Base-by-base conservation (phyloP, 2,888 invertebrate species). In the Bellardia bayeri region DNA sequence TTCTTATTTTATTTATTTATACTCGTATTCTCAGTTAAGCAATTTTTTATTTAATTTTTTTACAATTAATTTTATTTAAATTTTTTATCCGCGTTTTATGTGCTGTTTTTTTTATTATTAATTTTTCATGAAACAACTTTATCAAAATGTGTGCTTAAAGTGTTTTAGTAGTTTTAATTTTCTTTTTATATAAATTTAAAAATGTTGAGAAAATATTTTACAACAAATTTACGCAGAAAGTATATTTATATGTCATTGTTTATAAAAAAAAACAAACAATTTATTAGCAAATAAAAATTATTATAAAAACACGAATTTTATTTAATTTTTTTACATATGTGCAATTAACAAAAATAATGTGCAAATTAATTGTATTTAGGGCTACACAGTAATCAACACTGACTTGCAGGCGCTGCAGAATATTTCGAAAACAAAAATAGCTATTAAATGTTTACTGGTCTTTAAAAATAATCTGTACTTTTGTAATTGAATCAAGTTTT, bases 111-210 rank as follows among this genome's bases (percentile, higher is more conserved):
- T 68, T 54, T 1, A 11, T 63, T 61, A 45, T 63, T 49, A 23
- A 1, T 54, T 54, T 49, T 63, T 63, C 37, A 45, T 71, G 69
- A 87, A 87, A 79, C 79, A 87, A 85, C 75, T 82, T 82, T 87
- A 82, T 85, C 74, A 85, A 87, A 87, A 80, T 79, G 83, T 87
- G 87, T 87, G 87, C 87, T 87, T 82, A 61, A 71, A 66, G 69
- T 85, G 64, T 85, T 75, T 69, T 58, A 82, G 75, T 75, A 75
- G 45, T 69, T 82, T 49, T 66, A 40, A 30, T 66, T 82, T 49
- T 82, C 66, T 68, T 56, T 49, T 45, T 68, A 23, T 78, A 51
- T 42, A 58, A 51, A 33, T 85, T 58, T 71, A 71, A 71, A 78
- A 76, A 56, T 33, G 23, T 81, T 49, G 11, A 56, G 72, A 82